phyloP scores from a whole-genome alignment of 2,113 vertebrate species.

The Catharus fuscescens region DNA sequence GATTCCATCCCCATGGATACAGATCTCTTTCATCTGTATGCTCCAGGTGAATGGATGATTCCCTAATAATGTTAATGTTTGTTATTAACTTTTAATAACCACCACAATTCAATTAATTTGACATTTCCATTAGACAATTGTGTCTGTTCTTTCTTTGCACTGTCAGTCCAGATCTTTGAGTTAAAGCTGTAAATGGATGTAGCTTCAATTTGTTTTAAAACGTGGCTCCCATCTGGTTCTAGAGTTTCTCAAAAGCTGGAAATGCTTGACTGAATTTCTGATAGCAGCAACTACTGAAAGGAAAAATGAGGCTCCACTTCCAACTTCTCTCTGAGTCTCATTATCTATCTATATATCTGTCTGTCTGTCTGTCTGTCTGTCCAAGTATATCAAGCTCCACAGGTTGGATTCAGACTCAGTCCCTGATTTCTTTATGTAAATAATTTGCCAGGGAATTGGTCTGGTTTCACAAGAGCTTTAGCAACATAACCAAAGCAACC shows the following conservation, averaged over 20 bases:
- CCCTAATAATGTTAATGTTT: not conserved
- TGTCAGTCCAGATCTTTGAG: not conserved
- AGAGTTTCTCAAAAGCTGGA: not conserved
- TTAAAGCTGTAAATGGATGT: conserved; percentile 12
- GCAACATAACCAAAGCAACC: conserved; percentile 47
- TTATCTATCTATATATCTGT: not conserved
- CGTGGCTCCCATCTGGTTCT: not conserved
- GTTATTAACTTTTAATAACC: conserved; percentile 1
- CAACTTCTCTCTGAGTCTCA: not conserved
- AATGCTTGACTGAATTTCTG: not conserved
- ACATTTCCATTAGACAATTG: not conserved
- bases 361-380: not conserved
- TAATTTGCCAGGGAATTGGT: not conserved
- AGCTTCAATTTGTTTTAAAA: not conserved
- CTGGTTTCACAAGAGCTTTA: conserved; percentile 19
- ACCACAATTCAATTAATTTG: conserved; percentile 43
- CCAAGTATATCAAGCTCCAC: not conserved
- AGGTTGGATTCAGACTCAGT: not conserved
- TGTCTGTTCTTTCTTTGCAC: conserved; percentile 3
- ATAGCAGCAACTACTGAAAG: conserved; percentile 1
- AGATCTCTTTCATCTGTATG: not conserved
- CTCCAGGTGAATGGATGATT: not conserved
- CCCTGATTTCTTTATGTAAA: not conserved
- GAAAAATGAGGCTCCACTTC: not conserved
- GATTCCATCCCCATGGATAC: not conserved